A percentile compares a stretch with the other conserved stretches of the same genome.
Conservation (phyloP, 2,888 invertebrate species). For the Itoplectis maculator region DNA sequence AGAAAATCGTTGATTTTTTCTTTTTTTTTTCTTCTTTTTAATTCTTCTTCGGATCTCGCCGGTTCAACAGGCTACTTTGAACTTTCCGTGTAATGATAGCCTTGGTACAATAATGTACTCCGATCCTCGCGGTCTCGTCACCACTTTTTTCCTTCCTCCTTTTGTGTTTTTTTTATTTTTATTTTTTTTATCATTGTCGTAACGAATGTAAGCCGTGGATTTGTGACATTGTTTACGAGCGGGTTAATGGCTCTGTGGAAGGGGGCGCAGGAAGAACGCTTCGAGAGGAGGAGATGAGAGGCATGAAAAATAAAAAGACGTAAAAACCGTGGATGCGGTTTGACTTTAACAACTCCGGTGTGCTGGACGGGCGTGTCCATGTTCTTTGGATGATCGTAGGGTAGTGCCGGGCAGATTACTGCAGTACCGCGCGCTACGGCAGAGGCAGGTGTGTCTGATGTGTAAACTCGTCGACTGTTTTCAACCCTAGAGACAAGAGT, state of each 20-base stretch:
- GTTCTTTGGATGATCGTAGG: constrained; percentile 46
- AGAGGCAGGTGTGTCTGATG: constrained; percentile 23
- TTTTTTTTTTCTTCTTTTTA: constrained; percentile 32
- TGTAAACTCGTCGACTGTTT: constrained; percentile 54
- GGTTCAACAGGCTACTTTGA: constrained; percentile 61
- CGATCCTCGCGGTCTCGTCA: constrained; percentile 43
- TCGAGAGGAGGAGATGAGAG: constrained; percentile 5
- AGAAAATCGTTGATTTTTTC: constrained; percentile 23
- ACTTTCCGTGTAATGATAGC: constrained; percentile 54
- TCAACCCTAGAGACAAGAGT: constrained; percentile 29
- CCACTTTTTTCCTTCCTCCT: constrained; percentile 43
- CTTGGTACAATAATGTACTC: constrained; percentile 32
- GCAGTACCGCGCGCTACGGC: background rate
- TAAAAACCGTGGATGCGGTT: constrained; percentile 39
- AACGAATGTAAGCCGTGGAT: constrained; percentile 44
- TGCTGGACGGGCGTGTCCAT: constrained; percentile 57
- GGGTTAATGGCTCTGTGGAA: constrained; percentile 51
- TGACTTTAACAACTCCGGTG: constrained; percentile 62
- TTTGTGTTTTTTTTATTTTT: constrained; percentile 25
- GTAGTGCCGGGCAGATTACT: constrained; percentile 19
- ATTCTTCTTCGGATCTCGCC: constrained; percentile 40
- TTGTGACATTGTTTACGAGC: constrained; percentile 63
- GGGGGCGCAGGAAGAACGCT: constrained; percentile 23
- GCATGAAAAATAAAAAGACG: constrained; percentile 26
- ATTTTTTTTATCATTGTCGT: constrained; percentile 39